Evolutionary conservation across 2,888 invertebrate genomes (phyloP), one percentile per base, ranked within the genome.

Genomic region (Celastrina argiolus): DNA sequence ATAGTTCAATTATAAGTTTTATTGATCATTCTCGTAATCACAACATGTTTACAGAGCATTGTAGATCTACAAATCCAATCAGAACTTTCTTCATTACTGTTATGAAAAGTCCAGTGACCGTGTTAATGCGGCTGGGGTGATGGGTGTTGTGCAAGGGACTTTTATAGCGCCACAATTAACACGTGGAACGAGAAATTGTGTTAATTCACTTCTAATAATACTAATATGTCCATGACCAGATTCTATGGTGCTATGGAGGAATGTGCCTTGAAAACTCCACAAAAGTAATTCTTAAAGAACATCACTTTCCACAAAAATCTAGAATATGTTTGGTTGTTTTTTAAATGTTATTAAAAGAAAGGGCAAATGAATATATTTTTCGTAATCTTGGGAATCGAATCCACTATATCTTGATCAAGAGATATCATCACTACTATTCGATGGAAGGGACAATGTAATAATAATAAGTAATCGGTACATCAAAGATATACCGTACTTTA

Each of bases 101-200:
- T 51, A 51, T 51, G 51, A 51, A 51, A 51, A 51, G 51, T 51
- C 51, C 22, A 51, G 51, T 26, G 51, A 51, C 51, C 51, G 51
- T 22, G 22, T 51, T 51, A 51, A 14, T 51, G 7, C 22, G 51
- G 51, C 18, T 45, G 45, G 22, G 22, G 22, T 22, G 22, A 36
- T 36, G 31, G 36, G 36, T 36, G 12, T 51, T 26, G 51, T 51
- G 51, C 51, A 51, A 51, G 51, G 12, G 22, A 51, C 22, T 51
- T 51, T 51, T 51, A 51, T 51, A 51, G 22, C 51, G 22, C 14
- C 22, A 14, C 51, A 51, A 51, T 51, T 51, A 51, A 51, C 51
- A 51, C 51, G 18, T 18, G 14, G 12, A 22, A 26, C 51, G 22
- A 51, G 51, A 22, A 51, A 18, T 18, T 45, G 51, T 51, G 51